Conservation (phyloP, 2,888 invertebrate genomes). For the Scrobipalpa costella region DNA sequence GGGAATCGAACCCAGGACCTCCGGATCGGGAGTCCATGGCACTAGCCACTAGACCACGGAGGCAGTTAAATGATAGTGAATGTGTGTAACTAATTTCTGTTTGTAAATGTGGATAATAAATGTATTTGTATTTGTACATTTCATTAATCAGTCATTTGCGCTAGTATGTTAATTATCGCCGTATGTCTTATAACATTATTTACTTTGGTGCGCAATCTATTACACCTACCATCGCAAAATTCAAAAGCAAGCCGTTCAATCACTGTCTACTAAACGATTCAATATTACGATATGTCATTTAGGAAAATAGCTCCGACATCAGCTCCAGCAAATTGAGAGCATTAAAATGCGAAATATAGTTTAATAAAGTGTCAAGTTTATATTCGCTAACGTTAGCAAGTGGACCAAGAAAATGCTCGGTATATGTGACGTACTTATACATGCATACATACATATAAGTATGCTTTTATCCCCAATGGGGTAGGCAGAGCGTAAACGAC, state of each 20-base stretch:
- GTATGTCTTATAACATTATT: background rate
- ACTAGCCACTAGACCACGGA: no score
- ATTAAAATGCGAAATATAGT: slow-evolving; percentile 7
- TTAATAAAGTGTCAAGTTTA: slow-evolving; percentile 7
- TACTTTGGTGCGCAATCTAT: background rate
- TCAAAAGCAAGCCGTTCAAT: slow-evolving; percentile 11
- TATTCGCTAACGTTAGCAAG: slow-evolving; percentile 21
- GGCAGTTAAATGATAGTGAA: no score
- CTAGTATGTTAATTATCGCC: background rate
- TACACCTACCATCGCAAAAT: background rate
- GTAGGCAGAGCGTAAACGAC: no score
- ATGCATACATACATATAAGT: no score
- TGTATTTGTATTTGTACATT: no score
- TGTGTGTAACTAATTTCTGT: no score
- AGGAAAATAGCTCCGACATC: slow-evolving; percentile 5
- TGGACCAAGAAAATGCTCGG: slow-evolving; percentile 5
- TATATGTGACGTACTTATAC: no score
- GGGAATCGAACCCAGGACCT: no score
- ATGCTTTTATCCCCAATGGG: no score
- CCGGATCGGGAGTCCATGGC: no score
- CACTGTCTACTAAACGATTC: slow-evolving; percentile 14
- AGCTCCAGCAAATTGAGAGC: slow-evolving; percentile 13
- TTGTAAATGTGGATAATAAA: background rate
- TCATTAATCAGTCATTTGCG: background rate
- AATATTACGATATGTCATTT: slow-evolving; percentile 12